Evolutionary conservation across 2,797 vertebrate genomes (phyloP), one percentile per base, ranked within the genome.

Genomic region (Pipistrellus pygmaeus): DNA sequence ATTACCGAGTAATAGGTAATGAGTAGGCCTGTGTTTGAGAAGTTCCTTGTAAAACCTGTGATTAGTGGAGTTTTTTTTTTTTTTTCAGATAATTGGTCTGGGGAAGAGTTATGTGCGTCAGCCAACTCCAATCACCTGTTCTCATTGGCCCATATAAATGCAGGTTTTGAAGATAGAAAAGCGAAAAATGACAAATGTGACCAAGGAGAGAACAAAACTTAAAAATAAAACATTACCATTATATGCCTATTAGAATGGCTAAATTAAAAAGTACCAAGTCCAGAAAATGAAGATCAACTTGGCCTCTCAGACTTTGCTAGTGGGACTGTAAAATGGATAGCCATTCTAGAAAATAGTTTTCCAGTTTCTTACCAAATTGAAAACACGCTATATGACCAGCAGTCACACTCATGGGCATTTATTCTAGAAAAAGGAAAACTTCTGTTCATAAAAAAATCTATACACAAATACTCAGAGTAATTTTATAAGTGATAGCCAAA

Each of bases 341-440:
- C 4, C 14, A 72, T 12, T 66, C 30, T 68, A 78, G 64, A 86
- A 69, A 83, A 8, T 15, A 75, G 21, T 72, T 93, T 89, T 76
- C 3, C 6, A 38, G 71, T 72, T 78, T 96, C 17, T 60, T 73
- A 83, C 18, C 69, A 41, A 62, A 13, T 84, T 86, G 87, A 91
- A 82, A 8, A 57, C 77, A 82, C 18, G 78, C 30, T 13, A 0
- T 32, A 68, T 32, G 25, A 84, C 7, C 13, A 64, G 35, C 25
- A 78, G 76, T 71, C 57, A 32, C 12, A 92, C 13, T n/a, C 20
- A 9, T 11, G 9, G 8, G 1, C 66, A 68, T 51, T 71, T 71
- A 81, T 66, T 80, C n/a, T 57, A 68, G 32, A 69, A 35, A 86
- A 76, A 82, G 75, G n/a, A 86, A 82, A 92, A 53, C 14, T 18